Base-by-base conservation (phyloP, 2,888 invertebrate genomes). In the Hecatera dysodea region DNA sequence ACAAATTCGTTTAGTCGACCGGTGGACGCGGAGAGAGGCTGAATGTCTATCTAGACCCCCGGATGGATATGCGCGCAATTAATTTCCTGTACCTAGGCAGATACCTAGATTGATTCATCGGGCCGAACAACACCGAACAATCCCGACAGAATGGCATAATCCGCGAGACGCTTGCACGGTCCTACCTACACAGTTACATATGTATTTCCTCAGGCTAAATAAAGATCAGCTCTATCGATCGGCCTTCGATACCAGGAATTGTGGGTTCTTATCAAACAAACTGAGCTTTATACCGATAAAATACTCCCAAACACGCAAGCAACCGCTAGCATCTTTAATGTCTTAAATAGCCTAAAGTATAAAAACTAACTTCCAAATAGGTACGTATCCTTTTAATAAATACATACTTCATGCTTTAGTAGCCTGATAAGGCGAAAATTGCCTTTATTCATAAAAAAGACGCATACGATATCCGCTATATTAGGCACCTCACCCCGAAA, bases 401-500 rank as follows among this genome's bases (percentile, higher is more conserved):
- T 46, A 12, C 2, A 39, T 24, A n/a, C 8, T 2, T 9, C 9
- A 39, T 11, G 27, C 24, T 29, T 48, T 24, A 29, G 1, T n/a
- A 0, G 24, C 29, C 19, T 22, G n/a, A 7, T 27, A 46, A 27
- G 17, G 11, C 24, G 27, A 7, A 33, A 60, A 42, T 52, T 15
- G 4, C 27, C 11, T 1, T n/a, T 29, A 19, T 50, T 71, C 27
- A 36, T 36, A 0, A 33, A 53, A 27, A 60, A 33, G 15, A 27
- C 42, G n/a, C n/a, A 12, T 19, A 33, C 33, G 3, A 39, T 67
- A 1, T 22, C 39, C 85, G 75, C 81, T 79, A 46, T 19, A 44
- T 75, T 46, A 67, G 9, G 42, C 29, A 60, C 79, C 75, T 22
- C 50, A 50, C 78, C 78, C 63, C 53, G 29, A 72, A 78, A 71